These are phyloP conservation scores for Axea sp. DNA, from an alignment of 2,888 invertebrate species.

Conservation along the genomic window DNA sequence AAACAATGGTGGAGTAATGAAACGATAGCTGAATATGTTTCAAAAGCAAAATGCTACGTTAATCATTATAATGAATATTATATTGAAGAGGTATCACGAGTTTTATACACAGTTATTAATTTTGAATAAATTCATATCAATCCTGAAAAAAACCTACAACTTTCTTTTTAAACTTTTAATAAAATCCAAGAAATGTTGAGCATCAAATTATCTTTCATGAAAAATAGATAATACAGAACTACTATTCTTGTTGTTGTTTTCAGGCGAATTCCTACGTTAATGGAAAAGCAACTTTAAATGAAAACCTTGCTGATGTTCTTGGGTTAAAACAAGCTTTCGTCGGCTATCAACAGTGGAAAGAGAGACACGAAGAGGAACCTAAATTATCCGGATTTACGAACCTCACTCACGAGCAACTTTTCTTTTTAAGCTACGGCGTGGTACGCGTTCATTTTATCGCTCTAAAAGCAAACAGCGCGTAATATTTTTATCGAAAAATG, in stretches of 20 bases:
- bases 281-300: slow-evolving; percentile 87
- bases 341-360: slow-evolving; percentile 84
- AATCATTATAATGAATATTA: slow-evolving; percentile 89
- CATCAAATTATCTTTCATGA: too few relatives aligned
- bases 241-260: slow-evolving; percentile 4
- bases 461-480: slow-evolving; percentile 32
- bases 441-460: slow-evolving; percentile 40
- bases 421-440: slow-evolving; percentile 82
- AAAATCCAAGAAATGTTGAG: too few relatives aligned
- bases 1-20: slow-evolving; percentile 93
- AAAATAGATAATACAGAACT: too few relatives aligned
- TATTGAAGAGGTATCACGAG: slow-evolving; percentile 83
- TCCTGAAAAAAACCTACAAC: too few relatives aligned
- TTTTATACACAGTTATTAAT: neutral
- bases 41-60: slow-evolving; percentile 90
- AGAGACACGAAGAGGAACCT: slow-evolving; percentile 82
- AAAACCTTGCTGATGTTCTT: slow-evolving; percentile 92
- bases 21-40: slow-evolving; percentile 87
- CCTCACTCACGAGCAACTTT: slow-evolving; percentile 86
- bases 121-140: too few relatives aligned
- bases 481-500: slow-evolving; percentile 37
- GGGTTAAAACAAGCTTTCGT: slow-evolving; percentile 87
- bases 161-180: too few relatives aligned
- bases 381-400: slow-evolving; percentile 87
- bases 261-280: slow-evolving; percentile 82